A percentile compares a stretch with the other conserved stretches of the same genome.
phyloP scores from a whole-genome alignment of 2,888 invertebrate species.

The Cyclophora punctaria region DNA sequence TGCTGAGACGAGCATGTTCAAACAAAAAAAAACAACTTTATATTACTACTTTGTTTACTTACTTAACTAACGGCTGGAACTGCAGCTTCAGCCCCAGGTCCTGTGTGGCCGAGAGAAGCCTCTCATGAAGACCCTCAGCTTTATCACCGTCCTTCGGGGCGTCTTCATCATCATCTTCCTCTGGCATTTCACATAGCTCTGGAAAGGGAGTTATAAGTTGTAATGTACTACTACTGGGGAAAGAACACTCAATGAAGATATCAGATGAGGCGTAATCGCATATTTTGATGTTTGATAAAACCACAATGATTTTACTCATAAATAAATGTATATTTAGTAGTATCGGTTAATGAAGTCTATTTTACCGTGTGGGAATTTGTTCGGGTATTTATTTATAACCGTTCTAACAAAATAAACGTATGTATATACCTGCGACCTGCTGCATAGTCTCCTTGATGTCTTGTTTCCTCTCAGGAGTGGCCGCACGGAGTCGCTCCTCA shows the following conservation, averaged over 20 bases:
- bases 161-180: conserved; percentile 77
- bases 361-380: too few species aligned
- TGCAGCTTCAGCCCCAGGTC: conserved; percentile 78
- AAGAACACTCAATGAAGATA: too few species aligned
- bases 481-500: conserved; percentile 75
- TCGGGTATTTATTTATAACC: too few species aligned
- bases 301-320: too few species aligned
- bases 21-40: neutral
- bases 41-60: conserved; percentile 15
- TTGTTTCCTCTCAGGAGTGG: conserved; percentile 74
- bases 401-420: too few species aligned
- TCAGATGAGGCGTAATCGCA: too few species aligned
- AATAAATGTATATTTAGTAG: too few species aligned
- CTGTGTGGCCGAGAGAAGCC: conserved; percentile 74
- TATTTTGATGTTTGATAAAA: too few species aligned
- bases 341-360: too few species aligned
- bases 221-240: too few species aligned
- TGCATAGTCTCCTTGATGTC: conserved; percentile 85
- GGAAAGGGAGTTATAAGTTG: conserved; percentile 6
- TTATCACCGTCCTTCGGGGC: conserved; percentile 33
- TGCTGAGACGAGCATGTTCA: neutral
- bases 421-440: conserved; percentile 77
- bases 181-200: conserved; percentile 84
- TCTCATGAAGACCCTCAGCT: conserved; percentile 68
- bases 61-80: conserved; percentile 78